A percentile compares a stretch with the other conserved stretches of the same genome.
These are phyloP conservation scores for Bombus picipes DNA, from an alignment of 1,140 invertebrate genomes.

Conservation along the genomic window DNA sequence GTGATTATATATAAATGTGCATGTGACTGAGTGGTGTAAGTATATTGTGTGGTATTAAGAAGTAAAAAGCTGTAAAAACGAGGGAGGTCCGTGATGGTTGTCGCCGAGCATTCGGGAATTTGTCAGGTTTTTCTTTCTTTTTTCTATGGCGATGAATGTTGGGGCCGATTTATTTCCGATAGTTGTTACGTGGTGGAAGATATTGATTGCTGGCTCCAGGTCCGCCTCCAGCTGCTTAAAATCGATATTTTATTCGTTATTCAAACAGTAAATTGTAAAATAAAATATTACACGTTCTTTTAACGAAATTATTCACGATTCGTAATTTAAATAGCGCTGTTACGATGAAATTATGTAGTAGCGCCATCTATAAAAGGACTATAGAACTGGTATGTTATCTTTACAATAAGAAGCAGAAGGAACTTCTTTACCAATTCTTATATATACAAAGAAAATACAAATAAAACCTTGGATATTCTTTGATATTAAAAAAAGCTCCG, in stretches of 20 bases:
- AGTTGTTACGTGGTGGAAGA: constrained; percentile 74
- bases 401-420: no score
- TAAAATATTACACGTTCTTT: not conserved
- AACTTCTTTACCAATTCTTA: no score
- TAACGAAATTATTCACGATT: no score
- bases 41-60: constrained; percentile 41
- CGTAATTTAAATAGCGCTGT: no score
- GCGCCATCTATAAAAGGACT: no score
- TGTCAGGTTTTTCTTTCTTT: constrained; percentile 58
- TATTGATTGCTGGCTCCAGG: constrained; percentile 76
- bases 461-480: no score
- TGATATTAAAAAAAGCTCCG: no score
- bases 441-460: no score
- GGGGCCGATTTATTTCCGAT: constrained; percentile 73
- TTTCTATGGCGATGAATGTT: constrained; percentile 24
- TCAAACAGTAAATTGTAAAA: not conserved
- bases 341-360: no score
- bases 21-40: constrained; percentile 47
- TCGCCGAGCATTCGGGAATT: constrained; percentile 36
- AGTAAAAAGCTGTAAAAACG: constrained; percentile 49
- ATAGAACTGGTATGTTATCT: no score
- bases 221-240: constrained; percentile 70
- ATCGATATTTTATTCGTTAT: constrained; percentile 16
- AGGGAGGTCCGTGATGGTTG: constrained; percentile 61
- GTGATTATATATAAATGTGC: constrained; percentile 54